phyloP scores from a whole-genome alignment of 2,888 invertebrate species.

The Candidula unifasciata region DNA sequence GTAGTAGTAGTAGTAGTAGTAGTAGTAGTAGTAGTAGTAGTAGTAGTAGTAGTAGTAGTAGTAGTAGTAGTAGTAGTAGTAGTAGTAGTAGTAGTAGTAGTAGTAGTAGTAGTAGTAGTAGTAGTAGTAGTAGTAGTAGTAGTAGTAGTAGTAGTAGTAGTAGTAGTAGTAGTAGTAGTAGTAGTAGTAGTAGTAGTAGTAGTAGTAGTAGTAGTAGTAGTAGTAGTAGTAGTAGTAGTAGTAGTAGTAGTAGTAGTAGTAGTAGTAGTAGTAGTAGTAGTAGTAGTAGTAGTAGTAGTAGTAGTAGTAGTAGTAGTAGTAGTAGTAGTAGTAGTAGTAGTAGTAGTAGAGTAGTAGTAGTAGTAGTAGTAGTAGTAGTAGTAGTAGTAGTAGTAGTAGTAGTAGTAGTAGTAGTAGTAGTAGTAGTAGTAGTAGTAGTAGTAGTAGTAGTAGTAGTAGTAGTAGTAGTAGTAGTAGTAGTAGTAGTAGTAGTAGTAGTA shows the following conservation, averaged over 20 bases:
- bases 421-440: slow-evolving; percentile 45
- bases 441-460: slow-evolving; percentile 7
- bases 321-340: slow-evolving; percentile 38
- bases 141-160: slow-evolving; percentile 36
- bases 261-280: background rate
- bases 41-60: background rate
- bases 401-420: slow-evolving; percentile 48
- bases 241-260: background rate
- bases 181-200: background rate
- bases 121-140: slow-evolving; percentile 25
- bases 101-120: slow-evolving; percentile 7
- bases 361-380: slow-evolving; percentile 48
- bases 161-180: slow-evolving; percentile 28
- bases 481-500: slow-evolving; percentile 46
- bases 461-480: background rate
- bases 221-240: background rate
- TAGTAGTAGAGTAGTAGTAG: slow-evolving; percentile 44
- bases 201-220: background rate
- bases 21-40: background rate
- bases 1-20: background rate
- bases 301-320: slow-evolving; percentile 27
- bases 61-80: background rate
- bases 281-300: slow-evolving; percentile 22
- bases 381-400: slow-evolving; percentile 39
- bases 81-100: background rate